Percentiles rank a stretch among this genome's conserved stretches.
phyloP scores from a whole-genome alignment of 2,888 invertebrate species.

The Amblyjoppa proteus region DNA sequence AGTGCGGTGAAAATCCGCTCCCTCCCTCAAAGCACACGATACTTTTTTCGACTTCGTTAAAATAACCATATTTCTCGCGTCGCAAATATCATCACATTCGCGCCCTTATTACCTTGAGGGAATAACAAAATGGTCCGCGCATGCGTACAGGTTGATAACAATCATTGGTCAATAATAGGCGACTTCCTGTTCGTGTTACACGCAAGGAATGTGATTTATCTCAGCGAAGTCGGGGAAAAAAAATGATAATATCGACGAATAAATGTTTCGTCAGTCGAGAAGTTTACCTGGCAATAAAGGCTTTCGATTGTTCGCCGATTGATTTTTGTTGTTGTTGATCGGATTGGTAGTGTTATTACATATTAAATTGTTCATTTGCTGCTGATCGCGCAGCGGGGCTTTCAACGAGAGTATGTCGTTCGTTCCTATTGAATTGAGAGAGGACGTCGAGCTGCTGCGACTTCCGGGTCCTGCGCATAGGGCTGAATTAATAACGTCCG shows the following conservation, averaged over 20 bases:
- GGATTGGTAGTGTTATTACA: constrained; percentile 78
- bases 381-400: constrained; percentile 82
- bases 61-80: too few species aligned
- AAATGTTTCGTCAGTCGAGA: too few species aligned
- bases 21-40: too few species aligned
- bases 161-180: too few species aligned
- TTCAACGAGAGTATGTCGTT: constrained; percentile 82
- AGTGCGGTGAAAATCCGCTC: too few species aligned
- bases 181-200: too few species aligned
- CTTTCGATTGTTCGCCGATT: constrained; percentile 79
- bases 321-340: constrained; percentile 82
- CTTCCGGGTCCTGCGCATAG: constrained; percentile 85
- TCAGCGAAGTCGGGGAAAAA: not conserved
- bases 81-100: too few species aligned
- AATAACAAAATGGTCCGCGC: too few species aligned
- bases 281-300: constrained; percentile 79
- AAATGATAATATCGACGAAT: not conserved
- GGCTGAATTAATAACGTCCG: constrained; percentile 69
- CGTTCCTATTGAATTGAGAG: constrained; percentile 82
- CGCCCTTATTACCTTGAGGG: too few species aligned
- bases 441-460: constrained; percentile 89
- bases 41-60: too few species aligned
- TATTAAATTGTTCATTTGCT: constrained; percentile 82
- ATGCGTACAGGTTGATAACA: too few species aligned
- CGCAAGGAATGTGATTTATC: too few species aligned